phyloP scores from a whole-genome alignment of 2,888 invertebrate genomes.

The Ichneumoninae sp. region DNA sequence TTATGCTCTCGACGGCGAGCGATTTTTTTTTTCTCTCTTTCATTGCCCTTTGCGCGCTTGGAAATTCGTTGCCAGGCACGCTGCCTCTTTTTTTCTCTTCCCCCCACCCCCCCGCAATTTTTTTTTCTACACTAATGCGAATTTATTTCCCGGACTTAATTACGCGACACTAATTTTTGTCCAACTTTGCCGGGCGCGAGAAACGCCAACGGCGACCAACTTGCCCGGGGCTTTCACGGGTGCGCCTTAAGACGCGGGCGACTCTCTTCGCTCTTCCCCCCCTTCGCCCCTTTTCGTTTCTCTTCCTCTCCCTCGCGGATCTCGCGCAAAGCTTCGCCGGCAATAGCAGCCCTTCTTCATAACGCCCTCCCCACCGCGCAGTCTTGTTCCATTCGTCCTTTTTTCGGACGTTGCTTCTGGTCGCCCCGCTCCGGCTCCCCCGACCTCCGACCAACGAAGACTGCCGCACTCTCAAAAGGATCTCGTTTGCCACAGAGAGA shows the following conservation, averaged over 20 bases:
- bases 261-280: slow-evolving; percentile 50
- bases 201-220: slow-evolving; percentile 71
- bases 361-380: slow-evolving; percentile 41
- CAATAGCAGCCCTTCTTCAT: slow-evolving; percentile 46
- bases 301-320: slow-evolving; percentile 16
- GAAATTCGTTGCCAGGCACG: slow-evolving; percentile 49
- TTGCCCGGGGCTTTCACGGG: slow-evolving; percentile 57
- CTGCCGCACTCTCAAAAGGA: slow-evolving; percentile 51
- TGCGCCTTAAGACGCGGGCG: slow-evolving; percentile 57
- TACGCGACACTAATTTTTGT: slow-evolving; percentile 83
- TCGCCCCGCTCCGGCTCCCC: slow-evolving; percentile 1
- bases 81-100: slow-evolving; percentile 44
- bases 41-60: slow-evolving; percentile 56
- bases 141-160: slow-evolving; percentile 82
- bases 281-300: neutral
- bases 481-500: slow-evolving; percentile 50
- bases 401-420: slow-evolving; percentile 48
- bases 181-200: slow-evolving; percentile 77
- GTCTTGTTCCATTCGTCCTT: slow-evolving; percentile 53
- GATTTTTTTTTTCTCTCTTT: slow-evolving; percentile 25
- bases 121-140: slow-evolving; percentile 77
- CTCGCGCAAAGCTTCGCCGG: slow-evolving; percentile 33
- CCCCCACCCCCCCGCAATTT: slow-evolving; percentile 37
- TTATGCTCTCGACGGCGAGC: slow-evolving; percentile 71
- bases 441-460: slow-evolving; percentile 40